Percentiles rank a stretch among this genome's conserved stretches.
Evolutionary conservation across 2,797 vertebrate genomes (phyloP).

Genomic region (Gobionotothen gibberifrons): DNA sequence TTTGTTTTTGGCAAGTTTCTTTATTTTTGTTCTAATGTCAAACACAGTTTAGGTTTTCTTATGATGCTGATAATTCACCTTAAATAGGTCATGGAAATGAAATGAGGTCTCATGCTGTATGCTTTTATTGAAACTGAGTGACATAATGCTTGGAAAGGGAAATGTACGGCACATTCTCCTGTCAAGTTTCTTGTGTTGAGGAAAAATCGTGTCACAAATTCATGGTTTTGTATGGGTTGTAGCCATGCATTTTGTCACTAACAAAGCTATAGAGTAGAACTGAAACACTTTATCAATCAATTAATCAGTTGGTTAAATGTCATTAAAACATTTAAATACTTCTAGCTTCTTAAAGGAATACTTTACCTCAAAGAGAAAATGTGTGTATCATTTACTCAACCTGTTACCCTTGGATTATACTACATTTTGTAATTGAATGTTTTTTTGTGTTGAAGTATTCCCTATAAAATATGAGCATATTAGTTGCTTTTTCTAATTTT

Average conservation of each 20-base stretch:
- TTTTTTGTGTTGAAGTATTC: no score
- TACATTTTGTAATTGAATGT: no score
- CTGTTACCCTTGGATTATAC: no score
- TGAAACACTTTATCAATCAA: not conserved
- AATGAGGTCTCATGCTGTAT: not conserved
- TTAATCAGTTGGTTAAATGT: not conserved
- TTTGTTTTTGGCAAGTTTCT: not conserved
- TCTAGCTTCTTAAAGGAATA: not conserved
- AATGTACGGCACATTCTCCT: not conserved
- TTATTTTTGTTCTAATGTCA: slow-evolving; percentile 12
- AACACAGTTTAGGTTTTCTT: not conserved
- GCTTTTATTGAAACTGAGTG: slow-evolving; percentile 6
- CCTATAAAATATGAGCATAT: no score
- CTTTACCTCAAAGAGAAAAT: no score
- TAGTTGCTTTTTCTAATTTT: no score
- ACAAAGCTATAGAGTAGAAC: not conserved
- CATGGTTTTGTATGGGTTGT: not conserved
- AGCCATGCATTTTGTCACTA: not conserved
- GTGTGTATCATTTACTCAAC: no score
- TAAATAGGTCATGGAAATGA: slow-evolving; percentile 16
- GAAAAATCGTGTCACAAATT: not conserved
- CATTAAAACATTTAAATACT: not conserved
- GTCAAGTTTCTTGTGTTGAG: not conserved
- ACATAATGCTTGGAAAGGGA: not conserved
- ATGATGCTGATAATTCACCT: slow-evolving; percentile 4